Evolutionary conservation across 2,113 vertebrate genomes (phyloP), one percentile per base, ranked within the genome.

Genomic region (Upupa epops): DNA sequence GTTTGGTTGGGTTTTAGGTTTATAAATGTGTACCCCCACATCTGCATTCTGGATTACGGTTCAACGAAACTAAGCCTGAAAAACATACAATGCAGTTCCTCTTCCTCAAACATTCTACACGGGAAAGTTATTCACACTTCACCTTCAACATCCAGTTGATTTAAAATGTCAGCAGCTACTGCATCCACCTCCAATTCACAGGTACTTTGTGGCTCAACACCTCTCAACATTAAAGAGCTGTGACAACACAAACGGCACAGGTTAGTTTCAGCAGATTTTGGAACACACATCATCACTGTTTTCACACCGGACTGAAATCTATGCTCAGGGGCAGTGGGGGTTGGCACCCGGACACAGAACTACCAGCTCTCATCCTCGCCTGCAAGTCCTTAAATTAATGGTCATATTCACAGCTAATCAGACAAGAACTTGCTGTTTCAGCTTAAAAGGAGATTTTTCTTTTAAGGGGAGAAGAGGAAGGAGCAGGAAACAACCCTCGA

Each of bases 161-260:
- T 99, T 91, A 99, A 98, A 96, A 99, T 96, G 92, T 99, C 99
- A 76, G 98, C 98, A 94, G 99, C 99, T 70, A 99, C 99, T 31
- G 98, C 99, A 88, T 99, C 99, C n/a, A 98, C 99, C 96, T 99
- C 99, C 96, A 99, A 97, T 97, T 99, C 99, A 97, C 99, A 99
- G 36, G 98, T 99, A 97, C 99, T 99, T 95, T 98, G 98, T 91
- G 97, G 98, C 79, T 97, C 97, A 96, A 99, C 98, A 58, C 97
- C 98, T 55, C 98, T 98, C 95, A 99, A 94, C 82, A 99, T 95
- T 91, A 99, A 97, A 87, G 98, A 99, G 94, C 99, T 99, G 96
- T 64, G 93, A 97, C 73, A 88, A 97, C 77, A 95, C 84, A 79
- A 96, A 94, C 20, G 93, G 6, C 20, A 51, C 17, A 46, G n/a